Evolutionary conservation across 2,113 vertebrate genomes (phyloP), one percentile per base, ranked within the genome.

Genomic region (Zosterops borbonicus): DNA sequence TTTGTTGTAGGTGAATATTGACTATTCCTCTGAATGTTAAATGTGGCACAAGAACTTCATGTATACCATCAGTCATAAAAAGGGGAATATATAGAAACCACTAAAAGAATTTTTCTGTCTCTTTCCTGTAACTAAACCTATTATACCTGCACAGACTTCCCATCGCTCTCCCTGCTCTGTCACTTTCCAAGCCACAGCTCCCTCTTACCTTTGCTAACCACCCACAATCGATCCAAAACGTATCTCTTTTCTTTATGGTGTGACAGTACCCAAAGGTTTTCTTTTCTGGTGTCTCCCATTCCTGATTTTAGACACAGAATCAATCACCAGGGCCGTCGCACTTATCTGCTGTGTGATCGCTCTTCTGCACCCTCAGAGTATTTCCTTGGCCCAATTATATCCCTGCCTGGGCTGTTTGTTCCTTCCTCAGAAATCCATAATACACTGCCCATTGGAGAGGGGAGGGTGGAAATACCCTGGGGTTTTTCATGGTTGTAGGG

Each of bases 361-460:
- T 95, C 88, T 88, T 90, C 86, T 90, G 52, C 69, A 86, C 71
- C 71, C 81, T 88, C 89, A 0, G 6, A 95, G 83, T 89, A 55
- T 96, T 96, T 96, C 65, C 67, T 95, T 90, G 76, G 92, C 62
- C 75, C 78, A 82, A 47, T 96, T 89, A 67, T 58, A 46, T 65
- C 82, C 50, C 71, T 97, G 71, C 37, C 65, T 69, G 52, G 24
- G 18, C 56, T 92, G 90, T 88, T 90, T 93, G 65, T 55, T 91
- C 77, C 80, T 86, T 83, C 73, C 87, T 91, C 59, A 93, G 85
- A 93, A 95, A 96, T 89, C 94, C 90, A 67, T 94, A 94, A 89
- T 16, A 8, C 41, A 28, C 52, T 59, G 9, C 73, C 49, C 52
- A 41, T 23, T 39, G 59, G 46, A 78, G 12, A 52, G 46, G 37